Evolutionary conservation across 2,797 vertebrate genomes (phyloP).

Genomic region (Siniperca scherzeri): DNA sequence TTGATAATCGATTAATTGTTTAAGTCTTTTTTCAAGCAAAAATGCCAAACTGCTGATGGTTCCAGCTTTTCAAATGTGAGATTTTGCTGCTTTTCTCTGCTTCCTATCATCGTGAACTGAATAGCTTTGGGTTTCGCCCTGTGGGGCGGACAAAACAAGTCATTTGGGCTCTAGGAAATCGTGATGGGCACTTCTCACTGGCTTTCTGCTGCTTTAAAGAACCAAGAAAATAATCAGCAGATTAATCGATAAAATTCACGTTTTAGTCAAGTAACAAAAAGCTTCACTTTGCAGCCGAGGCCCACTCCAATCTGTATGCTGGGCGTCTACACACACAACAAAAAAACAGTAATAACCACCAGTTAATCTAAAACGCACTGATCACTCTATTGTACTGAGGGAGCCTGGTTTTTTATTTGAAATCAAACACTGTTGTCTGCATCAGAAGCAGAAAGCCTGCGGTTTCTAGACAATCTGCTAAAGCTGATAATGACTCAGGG

Average conservation of each 20-base stretch:
- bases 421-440: constrained; percentile 49
- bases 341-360: constrained; percentile 18
- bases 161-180: not conserved
- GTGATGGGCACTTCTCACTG: not conserved
- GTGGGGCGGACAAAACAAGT: not conserved
- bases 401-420: constrained; percentile 28
- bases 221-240: not conserved
- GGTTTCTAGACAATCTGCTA: constrained; percentile 69
- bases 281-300: constrained; percentile 1
- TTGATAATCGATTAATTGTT: not conserved
- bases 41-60: not conserved
- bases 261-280: not conserved
- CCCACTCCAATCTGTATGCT: constrained; percentile 28
- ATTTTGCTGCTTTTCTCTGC: not conserved
- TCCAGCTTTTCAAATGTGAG: not conserved
- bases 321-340: constrained; percentile 12
- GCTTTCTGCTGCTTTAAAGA: not conserved
- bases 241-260: constrained; percentile 8
- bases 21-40: constrained; percentile 4
- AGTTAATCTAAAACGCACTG: constrained; percentile 51
- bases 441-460: constrained; percentile 37
- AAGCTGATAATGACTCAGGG: constrained; percentile 74
- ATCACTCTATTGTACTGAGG: constrained; percentile 15
- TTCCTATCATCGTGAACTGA: not conserved
- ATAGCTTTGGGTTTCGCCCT: not conserved